Evolutionary conservation across 2,113 vertebrate genomes (phyloP), one percentile per base, ranked within the genome.

Genomic region (Rutilus rutilus): DNA sequence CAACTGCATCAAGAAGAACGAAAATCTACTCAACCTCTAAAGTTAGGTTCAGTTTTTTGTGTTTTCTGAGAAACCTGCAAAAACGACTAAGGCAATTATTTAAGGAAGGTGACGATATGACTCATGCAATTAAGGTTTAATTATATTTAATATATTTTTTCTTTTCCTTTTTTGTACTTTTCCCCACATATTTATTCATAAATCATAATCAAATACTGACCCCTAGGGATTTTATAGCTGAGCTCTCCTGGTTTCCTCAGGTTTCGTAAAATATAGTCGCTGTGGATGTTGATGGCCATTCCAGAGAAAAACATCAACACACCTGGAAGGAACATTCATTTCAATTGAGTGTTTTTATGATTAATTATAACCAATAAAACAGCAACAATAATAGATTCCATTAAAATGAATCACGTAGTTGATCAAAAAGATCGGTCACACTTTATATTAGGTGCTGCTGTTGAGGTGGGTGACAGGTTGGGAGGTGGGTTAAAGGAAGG

Each of bases 281-380:
- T 99, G 87, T 99, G 97, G 90, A 99, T 94, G 92, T 99, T 99
- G 90, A 99, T 95, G 86, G 89, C 94, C 96, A 99, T 96, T 60
- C 97, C 97, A 47, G 94, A 69, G 33, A 94, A 59, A 90, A 98
- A 99, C 71, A 99, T 52, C 17, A 95, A n/a, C 23, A 96, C 2
- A 84, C 98, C 97, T 98, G 82, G 82, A 82, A 89, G 88, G 60
- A 86, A 80, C 88, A 23, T 21, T 78, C 6, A 36, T 30, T 69
- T 69, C 45, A 47, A 4, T 9, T 45, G 17, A 54, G 47, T 57
- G 47, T 57, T 60, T 78, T 39, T 25, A 30, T 75, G 23, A 75
- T 45, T 30, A 54, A 15, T 19, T 76, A 15, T 19, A 52, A 76
- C 11, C 74, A 76, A 30, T 78, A 5, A 3, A 36, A 25, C n/a